Conservation (phyloP, 2,113 vertebrate genomes). For the Meleagris gallopavo region DNA sequence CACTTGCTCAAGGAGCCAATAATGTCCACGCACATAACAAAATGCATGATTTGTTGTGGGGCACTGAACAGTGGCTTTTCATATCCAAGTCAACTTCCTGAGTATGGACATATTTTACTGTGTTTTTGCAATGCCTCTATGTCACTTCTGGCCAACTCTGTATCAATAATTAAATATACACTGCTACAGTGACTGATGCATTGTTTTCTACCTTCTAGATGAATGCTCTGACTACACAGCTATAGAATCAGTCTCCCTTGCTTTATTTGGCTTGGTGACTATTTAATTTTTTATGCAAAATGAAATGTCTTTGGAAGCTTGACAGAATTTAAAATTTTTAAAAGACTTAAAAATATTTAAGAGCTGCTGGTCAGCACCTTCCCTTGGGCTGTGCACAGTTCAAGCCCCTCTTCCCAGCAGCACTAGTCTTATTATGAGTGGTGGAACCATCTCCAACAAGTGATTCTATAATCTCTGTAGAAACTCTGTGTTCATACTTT, state of each 20-base stretch:
- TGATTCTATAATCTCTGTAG: background rate
- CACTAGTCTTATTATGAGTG: background rate
- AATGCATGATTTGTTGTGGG: background rate
- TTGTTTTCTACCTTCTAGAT: background rate
- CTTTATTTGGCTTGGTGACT: slow-evolving; percentile 47
- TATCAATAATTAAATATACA: slow-evolving; percentile 57
- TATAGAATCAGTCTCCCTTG: slow-evolving; percentile 36
- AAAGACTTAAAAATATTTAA: slow-evolving; percentile 26
- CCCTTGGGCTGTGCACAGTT: background rate
- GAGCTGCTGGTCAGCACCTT: slow-evolving; percentile 10
- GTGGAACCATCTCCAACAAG: background rate
- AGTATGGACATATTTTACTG: background rate
- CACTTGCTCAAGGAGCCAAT: background rate
- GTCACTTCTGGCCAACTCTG: slow-evolving; percentile 17
- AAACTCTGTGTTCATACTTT: background rate
- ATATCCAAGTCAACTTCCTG: background rate
- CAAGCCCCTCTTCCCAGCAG: background rate
- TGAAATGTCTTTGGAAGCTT: slow-evolving; percentile 32
- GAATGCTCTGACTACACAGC: background rate
- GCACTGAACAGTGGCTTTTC: background rate
- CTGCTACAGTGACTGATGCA: slow-evolving; percentile 25
- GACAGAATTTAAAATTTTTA: background rate
- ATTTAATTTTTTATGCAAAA: slow-evolving; percentile 58
- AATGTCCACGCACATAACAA: background rate
- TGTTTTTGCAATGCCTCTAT: slow-evolving; percentile 31